phyloP scores from a whole-genome alignment of 2,113 vertebrate genomes.

The Strix uralensis region DNA sequence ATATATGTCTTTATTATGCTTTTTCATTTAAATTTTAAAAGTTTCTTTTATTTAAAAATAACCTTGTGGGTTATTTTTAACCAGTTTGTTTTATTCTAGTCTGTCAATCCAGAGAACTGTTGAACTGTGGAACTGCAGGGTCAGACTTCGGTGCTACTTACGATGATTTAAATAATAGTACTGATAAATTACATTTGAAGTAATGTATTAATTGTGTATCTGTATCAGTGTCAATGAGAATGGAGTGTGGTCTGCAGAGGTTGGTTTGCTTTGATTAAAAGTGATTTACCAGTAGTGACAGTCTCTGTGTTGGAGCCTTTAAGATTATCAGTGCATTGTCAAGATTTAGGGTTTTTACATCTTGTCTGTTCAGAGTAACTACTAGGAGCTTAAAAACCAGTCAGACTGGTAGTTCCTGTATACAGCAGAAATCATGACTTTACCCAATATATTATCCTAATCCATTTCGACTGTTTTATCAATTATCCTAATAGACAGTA shows the following conservation, averaged over 20 bases:
- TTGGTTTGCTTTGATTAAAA: neutral
- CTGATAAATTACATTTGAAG: neutral
- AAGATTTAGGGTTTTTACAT: neutral
- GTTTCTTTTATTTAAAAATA: neutral
- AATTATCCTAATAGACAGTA: constrained; percentile 9
- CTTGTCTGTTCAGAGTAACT: neutral
- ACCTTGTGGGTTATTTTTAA: neutral
- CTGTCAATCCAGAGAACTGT: neutral
- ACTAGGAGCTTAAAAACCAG: neutral
- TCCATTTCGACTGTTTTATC: constrained; percentile 27
- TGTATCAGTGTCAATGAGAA: neutral
- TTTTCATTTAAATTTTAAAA: neutral
- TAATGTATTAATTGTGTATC: neutral
- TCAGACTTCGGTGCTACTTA: neutral
- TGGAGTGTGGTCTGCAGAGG: accelerated
- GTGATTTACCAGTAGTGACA: neutral
- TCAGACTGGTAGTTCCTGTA: neutral
- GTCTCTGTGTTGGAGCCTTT: neutral
- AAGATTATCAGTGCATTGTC: neutral
- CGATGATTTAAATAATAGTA: neutral
- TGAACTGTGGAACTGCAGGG: neutral
- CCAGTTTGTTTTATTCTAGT: neutral
- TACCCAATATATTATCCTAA: neutral
- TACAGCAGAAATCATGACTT: constrained; percentile 2
- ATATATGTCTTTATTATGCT: neutral